A percentile compares a stretch with the other conserved stretches of the same genome.
phyloP scores from a whole-genome alignment of 1,140 invertebrate species.

The Ectropis grisescens region DNA sequence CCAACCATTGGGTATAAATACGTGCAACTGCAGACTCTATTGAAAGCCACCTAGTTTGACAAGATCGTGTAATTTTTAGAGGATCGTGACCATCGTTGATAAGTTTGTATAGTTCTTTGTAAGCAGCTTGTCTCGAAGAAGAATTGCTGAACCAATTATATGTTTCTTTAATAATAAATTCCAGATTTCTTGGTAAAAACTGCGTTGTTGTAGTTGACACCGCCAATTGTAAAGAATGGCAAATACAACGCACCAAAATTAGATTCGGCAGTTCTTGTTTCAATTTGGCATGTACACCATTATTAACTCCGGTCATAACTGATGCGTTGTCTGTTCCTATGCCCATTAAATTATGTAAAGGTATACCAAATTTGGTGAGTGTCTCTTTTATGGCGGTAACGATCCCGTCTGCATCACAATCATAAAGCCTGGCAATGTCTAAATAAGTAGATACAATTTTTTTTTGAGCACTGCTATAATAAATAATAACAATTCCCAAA shows the following conservation, averaged over 20 bases:
- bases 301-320: slow-evolving; percentile 43
- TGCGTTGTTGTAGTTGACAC: slow-evolving; percentile 12
- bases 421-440: slow-evolving; percentile 11
- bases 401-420: slow-evolving; percentile 6
- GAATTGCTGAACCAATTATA: no score
- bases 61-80: slow-evolving; percentile 31
- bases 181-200: slow-evolving; percentile 31
- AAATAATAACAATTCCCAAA: slow-evolving; percentile 28
- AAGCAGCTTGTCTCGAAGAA: no score
- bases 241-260: slow-evolving; percentile 18
- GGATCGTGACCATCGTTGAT: slow-evolving; percentile 37
- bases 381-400: slow-evolving; percentile 5
- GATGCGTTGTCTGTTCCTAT: slow-evolving; percentile 45
- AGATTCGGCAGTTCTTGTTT: slow-evolving; percentile 14
- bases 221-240: slow-evolving; percentile 15
- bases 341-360: slow-evolving; percentile 25
- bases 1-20: slow-evolving; percentile 35
- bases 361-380: slow-evolving; percentile 10
- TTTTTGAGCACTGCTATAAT: slow-evolving; percentile 20
- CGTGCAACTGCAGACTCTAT: slow-evolving; percentile 30
- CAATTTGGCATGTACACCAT: slow-evolving; percentile 28
- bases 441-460: slow-evolving; percentile 21
- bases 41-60: slow-evolving; percentile 42
- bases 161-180: slow-evolving; percentile 29
- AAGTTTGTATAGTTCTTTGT: background rate